Evolutionary conservation across 2,113 vertebrate species (phyloP).

Genomic region (Atherinomorus stipes): DNA sequence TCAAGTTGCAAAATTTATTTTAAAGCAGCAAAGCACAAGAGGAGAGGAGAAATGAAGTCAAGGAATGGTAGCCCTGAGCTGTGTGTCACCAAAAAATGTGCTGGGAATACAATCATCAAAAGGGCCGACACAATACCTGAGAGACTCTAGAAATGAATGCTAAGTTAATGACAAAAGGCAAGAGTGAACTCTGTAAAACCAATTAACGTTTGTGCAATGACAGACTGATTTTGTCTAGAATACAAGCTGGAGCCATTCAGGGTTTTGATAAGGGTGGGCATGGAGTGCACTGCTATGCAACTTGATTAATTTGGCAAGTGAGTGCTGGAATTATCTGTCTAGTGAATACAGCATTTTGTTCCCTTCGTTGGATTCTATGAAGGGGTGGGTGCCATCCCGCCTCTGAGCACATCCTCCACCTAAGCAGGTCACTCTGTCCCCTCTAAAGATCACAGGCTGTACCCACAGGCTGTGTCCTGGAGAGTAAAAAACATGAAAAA

Average conservation of each 20-base stretch:
- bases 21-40: slow-evolving; percentile 54
- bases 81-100: slow-evolving; percentile 46
- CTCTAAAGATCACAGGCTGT: slow-evolving; percentile 52
- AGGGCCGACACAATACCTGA: slow-evolving; percentile 27
- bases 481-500: slow-evolving; percentile 3
- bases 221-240: slow-evolving; percentile 67
- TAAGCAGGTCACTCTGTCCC: slow-evolving; percentile 68
- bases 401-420: slow-evolving; percentile 61
- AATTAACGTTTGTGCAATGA: slow-evolving; percentile 63
- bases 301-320: slow-evolving; percentile 76
- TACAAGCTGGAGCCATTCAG: slow-evolving; percentile 77
- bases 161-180: slow-evolving; percentile 69
- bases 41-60: slow-evolving; percentile 32
- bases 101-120: slow-evolving; percentile 55
- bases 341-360: slow-evolving; percentile 62
- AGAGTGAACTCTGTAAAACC: slow-evolving; percentile 66
- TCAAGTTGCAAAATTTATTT: slow-evolving; percentile 69
- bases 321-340: slow-evolving; percentile 61
- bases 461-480: not conserved
- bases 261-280: slow-evolving; percentile 61
- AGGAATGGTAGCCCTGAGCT: slow-evolving; percentile 5
- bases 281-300: slow-evolving; percentile 40
- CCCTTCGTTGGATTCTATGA: slow-evolving; percentile 56
- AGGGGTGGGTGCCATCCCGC: slow-evolving; percentile 60
- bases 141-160: slow-evolving; percentile 61